These are phyloP conservation scores for Gymnocheta viridis DNA, from an alignment of 2,888 invertebrate species.

Conservation along the genomic window DNA sequence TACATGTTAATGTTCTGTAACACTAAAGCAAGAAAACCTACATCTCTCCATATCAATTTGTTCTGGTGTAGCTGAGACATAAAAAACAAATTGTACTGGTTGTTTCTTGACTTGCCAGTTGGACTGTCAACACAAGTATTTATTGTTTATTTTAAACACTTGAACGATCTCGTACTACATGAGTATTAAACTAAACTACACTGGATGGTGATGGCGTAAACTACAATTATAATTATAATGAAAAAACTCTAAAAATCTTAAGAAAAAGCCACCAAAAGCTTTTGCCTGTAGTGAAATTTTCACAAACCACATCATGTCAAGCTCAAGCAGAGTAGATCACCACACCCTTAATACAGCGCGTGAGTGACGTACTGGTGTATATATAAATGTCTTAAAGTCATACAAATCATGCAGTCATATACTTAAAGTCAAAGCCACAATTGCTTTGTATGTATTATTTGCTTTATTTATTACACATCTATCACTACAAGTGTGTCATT, in stretches of 20 bases:
- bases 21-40: not conserved
- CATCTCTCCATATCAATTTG: constrained; percentile 14
- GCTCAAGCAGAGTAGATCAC: constrained; percentile 35
- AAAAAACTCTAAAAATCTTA: not conserved
- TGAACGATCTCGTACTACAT: constrained; percentile 53
- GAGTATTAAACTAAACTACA: constrained; percentile 5
- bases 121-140: constrained; percentile 61
- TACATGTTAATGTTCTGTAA: constrained; percentile 45
- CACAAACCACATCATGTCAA: constrained; percentile 31
- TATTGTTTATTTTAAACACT: constrained; percentile 45
- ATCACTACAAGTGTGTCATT: constrained; percentile 47
- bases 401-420: constrained; percentile 4
- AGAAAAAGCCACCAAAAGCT: constrained; percentile 56
- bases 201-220: constrained; percentile 48
- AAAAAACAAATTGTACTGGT: constrained; percentile 47
- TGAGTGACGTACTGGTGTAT: constrained; percentile 17
- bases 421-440: constrained; percentile 34
- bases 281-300: constrained; percentile 10
- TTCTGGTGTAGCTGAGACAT: constrained; percentile 37
- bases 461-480: constrained; percentile 37
- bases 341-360: constrained; percentile 51
- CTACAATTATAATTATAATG: constrained; percentile 52
- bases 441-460: constrained; percentile 30
- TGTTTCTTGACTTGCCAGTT: constrained; percentile 41
- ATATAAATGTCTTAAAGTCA: constrained; percentile 30